phyloP scores from a whole-genome alignment of 2,888 invertebrate species.

The Escarpia spicata region DNA sequence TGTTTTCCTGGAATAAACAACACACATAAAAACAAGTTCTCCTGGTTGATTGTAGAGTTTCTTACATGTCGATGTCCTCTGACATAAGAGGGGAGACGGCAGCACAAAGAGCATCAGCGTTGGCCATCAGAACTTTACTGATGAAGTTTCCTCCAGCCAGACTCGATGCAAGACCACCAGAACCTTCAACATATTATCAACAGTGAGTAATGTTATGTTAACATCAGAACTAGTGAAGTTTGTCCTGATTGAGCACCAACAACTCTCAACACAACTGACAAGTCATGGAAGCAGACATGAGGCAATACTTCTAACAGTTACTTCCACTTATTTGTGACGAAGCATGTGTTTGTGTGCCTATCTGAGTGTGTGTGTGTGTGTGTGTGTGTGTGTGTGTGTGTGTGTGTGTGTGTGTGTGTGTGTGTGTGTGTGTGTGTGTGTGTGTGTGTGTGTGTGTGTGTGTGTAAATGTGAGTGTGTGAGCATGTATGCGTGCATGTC shows the following conservation, averaged over 20 bases:
- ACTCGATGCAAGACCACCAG: not conserved
- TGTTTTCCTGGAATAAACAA: no score
- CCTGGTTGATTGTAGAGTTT: not conserved
- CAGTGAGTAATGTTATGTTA: not conserved
- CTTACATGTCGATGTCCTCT: constrained; percentile 40
- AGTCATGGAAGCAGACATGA: no score
- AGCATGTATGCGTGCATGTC: not conserved
- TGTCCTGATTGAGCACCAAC: no score
- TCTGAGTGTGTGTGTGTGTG: no score
- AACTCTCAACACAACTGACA: no score
- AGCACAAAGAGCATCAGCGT: constrained; percentile 94
- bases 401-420: no score
- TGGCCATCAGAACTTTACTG: constrained; percentile 92
- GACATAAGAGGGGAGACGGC: constrained; percentile 94
- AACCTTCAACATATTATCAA: not conserved
- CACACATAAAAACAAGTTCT: not conserved
- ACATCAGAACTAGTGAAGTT: not conserved
- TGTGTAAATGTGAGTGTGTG: not conserved
- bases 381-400: no score
- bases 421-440: no score
- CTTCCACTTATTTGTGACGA: no score
- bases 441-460: not conserved
- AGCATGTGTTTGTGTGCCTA: no score
- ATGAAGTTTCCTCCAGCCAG: constrained; percentile 81
- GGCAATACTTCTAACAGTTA: no score